Base-by-base conservation (phyloP, 2,113 vertebrate genomes). In the Xenotilapia leptura region DNA sequence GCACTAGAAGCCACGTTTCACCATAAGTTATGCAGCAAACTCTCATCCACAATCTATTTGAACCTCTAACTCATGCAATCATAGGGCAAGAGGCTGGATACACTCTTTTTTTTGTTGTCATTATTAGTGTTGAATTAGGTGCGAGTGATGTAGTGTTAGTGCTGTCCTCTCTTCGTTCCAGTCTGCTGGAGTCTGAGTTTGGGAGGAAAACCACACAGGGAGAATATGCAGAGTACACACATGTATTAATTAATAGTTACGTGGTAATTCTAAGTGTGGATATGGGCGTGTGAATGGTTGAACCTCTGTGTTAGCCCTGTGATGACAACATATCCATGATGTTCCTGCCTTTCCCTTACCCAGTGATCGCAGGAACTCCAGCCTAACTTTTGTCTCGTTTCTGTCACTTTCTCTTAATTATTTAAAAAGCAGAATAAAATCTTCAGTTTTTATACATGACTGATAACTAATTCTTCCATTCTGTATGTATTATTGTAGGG, bases 361-460 rank as follows among this genome's bases (percentile, higher is more conserved):
- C 62, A 68, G 33, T 40, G 33, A 21, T 21, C 5, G 33, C 62
- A 38, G 33, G 62, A 65, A 40, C 0, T 68, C 33, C 33, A 68
- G 2, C 33, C 33, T 21, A 21, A 38, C 19, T 5, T 38, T 65
- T 38, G 33, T 38, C 33, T 65, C 8, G 60, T 36, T 65, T 36
- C 60, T 36, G 31, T 65, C 60, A 65, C 17, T 65, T 65, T 65
- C 17, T 65, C 6, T 65, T 65, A 65, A 65, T 65, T 36, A 36
- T 65, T 33, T 62, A 65, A 38, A 65, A 65, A 38, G 31, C 60
- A 65, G 60, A 38, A 38, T 65, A 65, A 65, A 65, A 65, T 65
- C 60, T 65, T 65, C 0, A 2, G 17, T 65, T 65, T 65, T 36
- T 65, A 7, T 65, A 36, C 31, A 36, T 65, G 60, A n/a, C 31